Percentiles rank a stretch among this genome's conserved stretches.
Conservation (phyloP, 2,888 invertebrate species). For the Leucophenga maculata region DNA sequence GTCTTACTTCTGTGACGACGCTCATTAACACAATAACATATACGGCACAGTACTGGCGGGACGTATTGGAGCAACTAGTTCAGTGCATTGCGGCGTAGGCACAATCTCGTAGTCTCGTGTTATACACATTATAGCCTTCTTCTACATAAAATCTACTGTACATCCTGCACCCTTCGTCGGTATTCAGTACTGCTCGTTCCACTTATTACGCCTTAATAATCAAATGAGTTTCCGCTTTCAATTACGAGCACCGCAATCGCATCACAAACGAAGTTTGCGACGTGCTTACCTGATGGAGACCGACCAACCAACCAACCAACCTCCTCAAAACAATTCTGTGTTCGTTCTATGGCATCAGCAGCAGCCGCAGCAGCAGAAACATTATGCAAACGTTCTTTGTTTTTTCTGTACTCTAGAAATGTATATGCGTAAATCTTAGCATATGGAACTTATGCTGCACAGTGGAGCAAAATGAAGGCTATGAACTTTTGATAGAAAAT, state of each 20-base stretch:
- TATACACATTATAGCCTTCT: too few relatives aligned
- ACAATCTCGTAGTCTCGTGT: too few relatives aligned
- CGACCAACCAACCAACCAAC: too few relatives aligned
- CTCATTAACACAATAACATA: not conserved
- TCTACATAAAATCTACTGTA: too few relatives aligned
- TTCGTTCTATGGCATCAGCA: not conserved
- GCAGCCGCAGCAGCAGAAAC: not conserved
- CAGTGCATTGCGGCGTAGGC: too few relatives aligned
- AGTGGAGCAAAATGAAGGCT: too few relatives aligned
- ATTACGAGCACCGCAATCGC: conserved; percentile 36
- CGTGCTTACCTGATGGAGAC: not conserved
- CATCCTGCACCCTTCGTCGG: not conserved
- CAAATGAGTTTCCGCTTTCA: conserved; percentile 64
- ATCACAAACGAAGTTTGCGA: not conserved
- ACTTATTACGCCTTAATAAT: conserved; percentile 64
- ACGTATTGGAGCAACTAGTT: too few relatives aligned
- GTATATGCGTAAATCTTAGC: not conserved
- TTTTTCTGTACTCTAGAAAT: not conserved
- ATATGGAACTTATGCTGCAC: too few relatives aligned
- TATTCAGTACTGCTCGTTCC: conserved; percentile 6
- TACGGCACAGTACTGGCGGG: not conserved
- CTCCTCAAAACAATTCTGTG: too few relatives aligned
- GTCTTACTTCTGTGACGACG: not conserved
- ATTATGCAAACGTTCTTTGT: conserved; percentile 15
- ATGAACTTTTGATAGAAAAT: too few relatives aligned